Base-by-base conservation (phyloP, 1,140 invertebrate species). In the Arctopsyche grandis region DNA sequence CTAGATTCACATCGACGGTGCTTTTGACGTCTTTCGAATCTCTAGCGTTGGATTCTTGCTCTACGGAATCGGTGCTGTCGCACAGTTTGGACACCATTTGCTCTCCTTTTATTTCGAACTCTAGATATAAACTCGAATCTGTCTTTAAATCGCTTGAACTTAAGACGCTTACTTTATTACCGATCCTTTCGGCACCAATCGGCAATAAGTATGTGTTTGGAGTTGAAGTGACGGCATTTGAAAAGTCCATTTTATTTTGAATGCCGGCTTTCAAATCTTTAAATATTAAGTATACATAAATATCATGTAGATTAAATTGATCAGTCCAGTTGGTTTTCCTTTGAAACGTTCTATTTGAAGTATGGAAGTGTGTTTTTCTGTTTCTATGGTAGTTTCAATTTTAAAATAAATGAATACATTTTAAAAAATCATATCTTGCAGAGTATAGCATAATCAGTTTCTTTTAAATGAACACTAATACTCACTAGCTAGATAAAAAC, bases 61-160 rank as follows among this genome's bases (percentile, higher is more conserved):
- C n/a, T 46, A 46, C 19, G 16, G 43, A 46, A 10, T 74, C 21
- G 0, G 26, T 48, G 52, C 22, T 29, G 24, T 76, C 74, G 16
- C 74, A 76, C 24, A 76, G 29, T 38, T 63, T 26, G 9, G 74
- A 63, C 12, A 76, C 74, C 26, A 76, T 63, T 43, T 46, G 46
- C 21, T 76, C 74, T 9, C 24, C 43, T 16, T 46, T 76, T 26
- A 9, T 5, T 19, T 63, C 3, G 7, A 76, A 43, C 21, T 76
- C 74, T 9, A 43, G 10, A 63, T 3, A 22, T 43, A 76, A 22
- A 19, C 14, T 12, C 0, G 73, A 60, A 74, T 44, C 48, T 5
- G 70, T 48, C 5, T 29, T 10, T 1, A 38, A 7, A 0, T 21
- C 24, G n/a, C n/a, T n/a, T n/a, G 12, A 14, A 14, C 22, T 24